Evolutionary conservation across 2,113 vertebrate genomes (phyloP), one percentile per base, ranked within the genome.

Genomic region (Phainopepla nitens): DNA sequence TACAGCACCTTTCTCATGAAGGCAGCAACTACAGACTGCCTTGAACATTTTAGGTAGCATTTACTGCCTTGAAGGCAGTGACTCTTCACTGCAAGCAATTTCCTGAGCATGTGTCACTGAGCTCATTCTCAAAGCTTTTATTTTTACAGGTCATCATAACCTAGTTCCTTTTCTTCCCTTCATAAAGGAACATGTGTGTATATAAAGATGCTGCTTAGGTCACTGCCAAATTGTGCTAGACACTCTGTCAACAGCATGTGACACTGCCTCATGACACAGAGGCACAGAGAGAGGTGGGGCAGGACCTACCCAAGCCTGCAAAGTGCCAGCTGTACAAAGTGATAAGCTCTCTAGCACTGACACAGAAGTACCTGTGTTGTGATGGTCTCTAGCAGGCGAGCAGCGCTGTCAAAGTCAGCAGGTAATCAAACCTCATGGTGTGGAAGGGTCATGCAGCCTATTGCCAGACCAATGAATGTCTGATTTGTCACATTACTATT

Each of bases 111-210:
- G 36, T 85, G 84, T 93, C 84, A 50, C 39, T 49, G 71, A 73
- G 61, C 57, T 86, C 50, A 86, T 88, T 94, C 93, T 86, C 83
- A 88, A 95, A 91, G 78, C 57, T 82, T 93, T 96, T 92, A 69
- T 92, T 96, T 96, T 93, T 78, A 94, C 82, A 78, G 53, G 54
- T 91, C 56, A 61, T 73, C 49, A 78, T 62, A 73, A 80, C 23
- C 79, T 28, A 44, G 24, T n/a, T 88, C 39, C 24, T 93, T 77
- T 83, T 60, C 66, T 77, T 65, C 80, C 77, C 56, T 90, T 73
- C 47, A 16, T n/a, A 79, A 86, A 73, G 50, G 27, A 79, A 41
- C 7, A 0, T 22, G 24, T 20, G 36, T 36, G 36, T 60, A 3
- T 70, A 42, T 58, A 70, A 95, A 91, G 25, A 60, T 20, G 19